These are phyloP conservation scores for Holocentrus rufus DNA, from an alignment of 2,797 vertebrate species.

Conservation along the genomic window DNA sequence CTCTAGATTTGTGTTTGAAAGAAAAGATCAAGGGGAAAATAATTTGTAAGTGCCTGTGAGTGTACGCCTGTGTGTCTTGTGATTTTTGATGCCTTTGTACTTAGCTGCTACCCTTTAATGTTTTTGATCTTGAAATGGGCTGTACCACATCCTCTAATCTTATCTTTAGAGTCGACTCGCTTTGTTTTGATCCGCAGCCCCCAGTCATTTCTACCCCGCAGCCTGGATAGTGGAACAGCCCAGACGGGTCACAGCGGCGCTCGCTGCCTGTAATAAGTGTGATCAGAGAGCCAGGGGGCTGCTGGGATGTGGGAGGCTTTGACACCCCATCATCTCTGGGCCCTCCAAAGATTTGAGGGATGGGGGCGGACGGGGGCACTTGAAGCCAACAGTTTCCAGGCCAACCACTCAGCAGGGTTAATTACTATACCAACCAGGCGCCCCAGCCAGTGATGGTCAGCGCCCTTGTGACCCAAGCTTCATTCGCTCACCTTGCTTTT, in stretches of 20 bases:
- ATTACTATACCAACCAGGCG: slow-evolving; percentile 71
- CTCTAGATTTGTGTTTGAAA: slow-evolving; percentile 44
- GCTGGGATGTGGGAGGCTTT: slow-evolving; percentile 46
- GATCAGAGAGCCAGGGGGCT: slow-evolving; percentile 50
- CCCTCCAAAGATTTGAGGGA: slow-evolving; percentile 62
- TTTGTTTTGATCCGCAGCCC: slow-evolving; percentile 46
- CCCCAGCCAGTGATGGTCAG: slow-evolving; percentile 60
- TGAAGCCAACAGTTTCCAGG: slow-evolving; percentile 65
- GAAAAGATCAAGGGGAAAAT: slow-evolving; percentile 41
- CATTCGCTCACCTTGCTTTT: slow-evolving; percentile 65
- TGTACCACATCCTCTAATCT: slow-evolving; percentile 34
- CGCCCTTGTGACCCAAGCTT: slow-evolving; percentile 54
- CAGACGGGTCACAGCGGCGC: slow-evolving; percentile 47
- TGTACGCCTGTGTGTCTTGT: slow-evolving; percentile 7
- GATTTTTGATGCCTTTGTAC: slow-evolving; percentile 38
- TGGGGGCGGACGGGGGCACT: slow-evolving; percentile 57
- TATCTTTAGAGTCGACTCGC: slow-evolving; percentile 32
- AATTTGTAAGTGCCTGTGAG: slow-evolving; percentile 25
- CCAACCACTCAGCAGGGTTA: slow-evolving; percentile 73
- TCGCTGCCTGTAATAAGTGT: slow-evolving; percentile 68
- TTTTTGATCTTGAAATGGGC: slow-evolving; percentile 29
- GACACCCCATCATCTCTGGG: slow-evolving; percentile 67
- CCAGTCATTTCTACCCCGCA: slow-evolving; percentile 19
- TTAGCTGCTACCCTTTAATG: slow-evolving; percentile 29
- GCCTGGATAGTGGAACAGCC: slow-evolving; percentile 38